Base-by-base conservation (phyloP, 2,113 vertebrate genomes). In the Anoplopoma fimbria region DNA sequence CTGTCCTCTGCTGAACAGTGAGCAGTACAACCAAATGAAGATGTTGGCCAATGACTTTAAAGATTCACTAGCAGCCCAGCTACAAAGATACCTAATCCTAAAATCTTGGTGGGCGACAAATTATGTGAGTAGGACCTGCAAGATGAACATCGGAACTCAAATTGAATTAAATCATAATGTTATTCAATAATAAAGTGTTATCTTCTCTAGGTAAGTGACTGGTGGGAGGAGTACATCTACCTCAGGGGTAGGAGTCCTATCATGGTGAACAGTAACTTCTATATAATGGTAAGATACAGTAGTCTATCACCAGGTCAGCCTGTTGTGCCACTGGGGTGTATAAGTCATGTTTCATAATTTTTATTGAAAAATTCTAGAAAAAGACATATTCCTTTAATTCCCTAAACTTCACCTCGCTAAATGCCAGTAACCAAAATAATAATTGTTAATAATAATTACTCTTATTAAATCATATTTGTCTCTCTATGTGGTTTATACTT, bases 201-300 rank as follows among this genome's bases (percentile, higher is more conserved):
- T 75, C 29, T 76, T 71, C 45, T 83, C 0, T 36, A 95, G 93
- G 94, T 95, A 61, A 90, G 94, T 79, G 95, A 96, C 81, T 96
- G 96, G 96, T 97, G 96, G 96, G 96, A 97, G 81, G 93, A 99
- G 60, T 99, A 97, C 74, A 91, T 99, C 89, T 99, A 99, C 91
- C 95, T 99, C 19, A 94, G 96, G 1, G 92, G 97, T 76, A 93
- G 98, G 33, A 87, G 91, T 67, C 97, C 98, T 0, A 91, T 99
- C 87, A 97, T 98, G 97, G 98, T 99, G 83, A 99, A 99, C 95
- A 99, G 98, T 92, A 99, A 99, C 95, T 99, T 97, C 84, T 99
- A 98, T 0, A 92, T 93, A 60, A 99, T 97, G 97, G 98, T 99
- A 85, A 95, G 94, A 65, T 13, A 15, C 55, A 15, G 55, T 58